Evolutionary conservation across 2,888 invertebrate species (phyloP), one percentile per base, ranked within the genome.

Genomic region (Tyria jacobaeae): DNA sequence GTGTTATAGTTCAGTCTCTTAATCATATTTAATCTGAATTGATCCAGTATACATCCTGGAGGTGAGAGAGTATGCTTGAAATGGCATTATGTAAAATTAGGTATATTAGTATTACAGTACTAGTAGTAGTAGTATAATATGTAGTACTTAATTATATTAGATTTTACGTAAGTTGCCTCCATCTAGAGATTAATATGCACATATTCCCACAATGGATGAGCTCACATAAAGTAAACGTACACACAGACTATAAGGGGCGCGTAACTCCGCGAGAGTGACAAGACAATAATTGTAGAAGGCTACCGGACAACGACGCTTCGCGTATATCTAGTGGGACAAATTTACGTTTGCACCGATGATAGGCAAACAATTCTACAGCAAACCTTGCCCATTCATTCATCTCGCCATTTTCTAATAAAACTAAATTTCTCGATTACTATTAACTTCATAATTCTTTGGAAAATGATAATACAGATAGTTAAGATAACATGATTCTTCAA

Each of bases 211-310:
- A 81, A 84, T 75, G 73, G 74, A 75, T 83, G 82, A 85, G 86
- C 85, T 82, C 83, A 84, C 85, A 90, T 89, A 88, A 89, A 90
- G 81, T 82, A 88, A 86, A 86, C 82, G 85, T 82, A 44, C 44
- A 80, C 81, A 80, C 81, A 74, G 75, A 75, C 79, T 81, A 79
- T 84, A 86, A 80, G 77, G 81, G 78, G 80, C 86, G 79, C 89
- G 89, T 92, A 91, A 90, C 91, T 92, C 84, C 76, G 61, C 73
- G 71, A 68, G 89, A 91, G 87, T 90, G 91, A 92, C 91, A 90
- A 89, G 90, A 92, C 91, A 91, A 91, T 91, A 89, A 90, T 90
- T 91, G 91, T 85, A 81, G 79, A 80, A 81, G 81, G 83, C 86
- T 83, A 81, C 83, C 79, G 76, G 83, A 83, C 80, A 77, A 82